Evolutionary conservation across 2,113 vertebrate genomes (phyloP).

Genomic region (Pagrus major): DNA sequence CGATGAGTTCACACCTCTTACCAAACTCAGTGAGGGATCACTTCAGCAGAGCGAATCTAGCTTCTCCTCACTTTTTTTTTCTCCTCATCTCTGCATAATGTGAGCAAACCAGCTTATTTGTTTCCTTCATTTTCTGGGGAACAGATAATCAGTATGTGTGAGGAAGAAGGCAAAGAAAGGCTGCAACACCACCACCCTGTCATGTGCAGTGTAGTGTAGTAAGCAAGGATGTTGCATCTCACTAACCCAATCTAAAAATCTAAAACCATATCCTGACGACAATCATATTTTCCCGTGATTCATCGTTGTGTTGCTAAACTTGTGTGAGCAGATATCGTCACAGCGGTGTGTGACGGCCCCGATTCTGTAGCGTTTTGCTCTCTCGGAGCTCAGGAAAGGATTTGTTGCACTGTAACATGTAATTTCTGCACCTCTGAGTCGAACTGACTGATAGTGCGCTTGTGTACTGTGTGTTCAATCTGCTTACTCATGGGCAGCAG

Average conservation of each 20-base stretch:
- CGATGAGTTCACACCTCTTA: conserved; percentile 5
- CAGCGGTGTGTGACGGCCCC: conserved; percentile 33
- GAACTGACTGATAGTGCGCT: conserved; percentile 38
- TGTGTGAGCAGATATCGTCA: conserved; percentile 27
- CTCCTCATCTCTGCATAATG: conserved; percentile 52
- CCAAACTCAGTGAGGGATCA: conserved; percentile 15
- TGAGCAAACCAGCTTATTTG: conserved; percentile 55
- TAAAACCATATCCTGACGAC: conserved; percentile 61
- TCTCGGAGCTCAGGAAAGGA: conserved; percentile 63
- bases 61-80: conserved; percentile 36
- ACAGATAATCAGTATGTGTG: conserved; percentile 12
- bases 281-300: conserved; percentile 66
- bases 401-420: conserved; percentile 54
- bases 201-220: conserved; percentile 40
- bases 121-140: conserved; percentile 45
- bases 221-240: conserved; percentile 40
- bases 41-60: conserved; percentile 40
- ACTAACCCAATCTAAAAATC: conserved; percentile 22
- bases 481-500: conserved; percentile 58
- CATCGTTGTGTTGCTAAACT: conserved; percentile 38
- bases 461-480: conserved; percentile 41
- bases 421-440: conserved; percentile 55
- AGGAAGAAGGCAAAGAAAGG: conserved; percentile 9
- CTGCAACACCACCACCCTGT: conserved; percentile 21
- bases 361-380: conserved; percentile 53